These are phyloP conservation scores for Muntiacus muntjak DNA, from an alignment of 2,113 vertebrate genomes.

Conservation along the genomic window DNA sequence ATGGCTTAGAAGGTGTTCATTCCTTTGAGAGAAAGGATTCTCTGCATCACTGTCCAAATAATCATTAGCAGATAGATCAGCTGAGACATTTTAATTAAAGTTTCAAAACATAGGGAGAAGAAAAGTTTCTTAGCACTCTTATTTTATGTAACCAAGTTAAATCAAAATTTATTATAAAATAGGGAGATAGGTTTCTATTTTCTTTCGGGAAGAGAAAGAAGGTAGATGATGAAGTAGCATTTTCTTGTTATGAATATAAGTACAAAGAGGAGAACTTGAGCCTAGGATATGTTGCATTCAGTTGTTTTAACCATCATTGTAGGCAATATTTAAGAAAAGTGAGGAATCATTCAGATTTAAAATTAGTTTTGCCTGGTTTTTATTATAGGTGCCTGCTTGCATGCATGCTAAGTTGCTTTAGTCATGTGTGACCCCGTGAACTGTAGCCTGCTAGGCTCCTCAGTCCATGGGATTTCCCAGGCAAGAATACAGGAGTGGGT, in stretches of 20 bases:
- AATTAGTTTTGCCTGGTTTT: neutral
- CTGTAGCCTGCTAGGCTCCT: neutral
- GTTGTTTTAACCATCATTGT: neutral
- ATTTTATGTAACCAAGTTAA: constrained; percentile 39
- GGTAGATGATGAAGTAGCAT: neutral
- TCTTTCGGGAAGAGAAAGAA: neutral
- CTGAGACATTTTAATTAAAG: constrained; percentile 71
- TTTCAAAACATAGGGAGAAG: constrained; percentile 44
- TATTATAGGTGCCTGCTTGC: neutral
- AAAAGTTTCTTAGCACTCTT: constrained; percentile 46
- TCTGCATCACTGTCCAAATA: constrained; percentile 74
- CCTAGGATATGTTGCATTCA: neutral
- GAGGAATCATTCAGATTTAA: neutral
- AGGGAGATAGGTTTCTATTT: neutral
- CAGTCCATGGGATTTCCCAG: neutral
- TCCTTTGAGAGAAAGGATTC: constrained; percentile 72
- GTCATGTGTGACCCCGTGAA: neutral
- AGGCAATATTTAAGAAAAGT: neutral
- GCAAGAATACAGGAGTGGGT: neutral
- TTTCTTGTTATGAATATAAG: neutral
- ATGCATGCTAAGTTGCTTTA: neutral
- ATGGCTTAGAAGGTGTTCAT: constrained; percentile 72
- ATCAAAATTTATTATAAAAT: constrained; percentile 32
- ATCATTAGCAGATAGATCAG: constrained; percentile 72
- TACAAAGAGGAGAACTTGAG: neutral